Evolutionary conservation across 2,888 invertebrate species (phyloP).

Genomic region (Xanthorhoe spadicearia): DNA sequence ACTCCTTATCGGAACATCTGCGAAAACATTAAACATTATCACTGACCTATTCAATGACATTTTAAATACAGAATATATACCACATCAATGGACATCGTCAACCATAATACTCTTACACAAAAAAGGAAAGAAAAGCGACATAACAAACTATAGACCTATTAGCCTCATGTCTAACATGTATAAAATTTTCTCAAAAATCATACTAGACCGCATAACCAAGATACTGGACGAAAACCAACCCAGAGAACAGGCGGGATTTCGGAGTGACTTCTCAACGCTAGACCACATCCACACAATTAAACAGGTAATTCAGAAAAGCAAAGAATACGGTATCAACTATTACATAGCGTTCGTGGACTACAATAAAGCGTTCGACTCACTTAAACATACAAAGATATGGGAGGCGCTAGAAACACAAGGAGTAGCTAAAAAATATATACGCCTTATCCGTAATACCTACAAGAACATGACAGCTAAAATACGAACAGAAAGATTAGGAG

Average conservation of each 20-base stretch:
- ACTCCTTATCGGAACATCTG: neutral
- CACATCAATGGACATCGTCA: constrained; percentile 14
- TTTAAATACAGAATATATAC: constrained; percentile 9
- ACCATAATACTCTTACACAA: constrained; percentile 23
- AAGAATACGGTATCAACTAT: constrained; percentile 8
- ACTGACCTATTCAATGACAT: constrained; percentile 28
- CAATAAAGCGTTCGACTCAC: neutral
- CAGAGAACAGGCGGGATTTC: constrained; percentile 33
- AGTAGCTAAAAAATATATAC: neutral
- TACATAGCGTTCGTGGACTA: neutral
- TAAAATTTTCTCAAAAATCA: constrained; percentile 18
- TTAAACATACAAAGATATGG: neutral
- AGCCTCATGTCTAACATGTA: constrained; percentile 23
- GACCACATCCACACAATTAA: constrained; percentile 31
- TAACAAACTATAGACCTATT: constrained; percentile 21
- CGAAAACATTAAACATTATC: too few relatives aligned
- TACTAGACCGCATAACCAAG: constrained; percentile 6
- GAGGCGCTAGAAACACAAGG: neutral
- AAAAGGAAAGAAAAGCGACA: constrained; percentile 10
- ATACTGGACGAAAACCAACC: constrained; percentile 28
- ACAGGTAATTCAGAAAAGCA: constrained; percentile 29
- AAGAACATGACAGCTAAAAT: neutral
- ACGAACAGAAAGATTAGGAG: neutral
- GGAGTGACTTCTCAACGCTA: constrained; percentile 19
- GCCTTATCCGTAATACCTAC: neutral